phyloP scores from a whole-genome alignment of 1,140 invertebrate genomes.

The Drosophila kepulauana region DNA sequence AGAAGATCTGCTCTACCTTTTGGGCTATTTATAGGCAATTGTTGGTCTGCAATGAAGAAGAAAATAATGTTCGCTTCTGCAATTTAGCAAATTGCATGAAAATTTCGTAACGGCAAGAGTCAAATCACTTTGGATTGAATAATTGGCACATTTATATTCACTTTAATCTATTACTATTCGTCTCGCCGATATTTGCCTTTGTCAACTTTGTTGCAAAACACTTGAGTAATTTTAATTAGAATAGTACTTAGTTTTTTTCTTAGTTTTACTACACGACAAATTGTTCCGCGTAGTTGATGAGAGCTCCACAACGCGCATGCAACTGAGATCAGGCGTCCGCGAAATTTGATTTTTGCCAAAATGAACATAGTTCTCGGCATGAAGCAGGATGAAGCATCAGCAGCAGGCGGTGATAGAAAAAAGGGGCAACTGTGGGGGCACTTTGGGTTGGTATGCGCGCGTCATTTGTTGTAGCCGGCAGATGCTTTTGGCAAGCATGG shows the following conservation, averaged over 20 bases:
- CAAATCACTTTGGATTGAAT: constrained; percentile 37
- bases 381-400: constrained; percentile 25
- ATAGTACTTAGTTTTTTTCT: no score
- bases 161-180: constrained; percentile 29
- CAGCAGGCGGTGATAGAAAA: background rate
- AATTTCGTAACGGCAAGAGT: constrained; percentile 63
- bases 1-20: constrained; percentile 61
- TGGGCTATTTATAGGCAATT: constrained; percentile 68
- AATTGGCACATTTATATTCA: constrained; percentile 58
- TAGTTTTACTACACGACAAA: constrained; percentile 27
- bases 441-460: constrained; percentile 39
- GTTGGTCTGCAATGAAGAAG: constrained; percentile 45
- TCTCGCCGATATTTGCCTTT: constrained; percentile 1
- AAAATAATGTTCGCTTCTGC: constrained; percentile 33
- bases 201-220: constrained; percentile 31
- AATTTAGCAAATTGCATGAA: constrained; percentile 42
- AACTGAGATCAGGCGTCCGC: constrained; percentile 79
- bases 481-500: constrained; percentile 45
- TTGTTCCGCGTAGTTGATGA: constrained; percentile 68
- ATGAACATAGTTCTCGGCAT: constrained; percentile 40
- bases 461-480: constrained; percentile 66
- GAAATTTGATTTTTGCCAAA: constrained; percentile 78
- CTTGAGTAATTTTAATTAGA: constrained; percentile 30
- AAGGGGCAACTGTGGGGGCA: background rate
- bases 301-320: constrained; percentile 68